Conservation (phyloP, 2,888 invertebrate genomes). For the Drosophila merina region DNA sequence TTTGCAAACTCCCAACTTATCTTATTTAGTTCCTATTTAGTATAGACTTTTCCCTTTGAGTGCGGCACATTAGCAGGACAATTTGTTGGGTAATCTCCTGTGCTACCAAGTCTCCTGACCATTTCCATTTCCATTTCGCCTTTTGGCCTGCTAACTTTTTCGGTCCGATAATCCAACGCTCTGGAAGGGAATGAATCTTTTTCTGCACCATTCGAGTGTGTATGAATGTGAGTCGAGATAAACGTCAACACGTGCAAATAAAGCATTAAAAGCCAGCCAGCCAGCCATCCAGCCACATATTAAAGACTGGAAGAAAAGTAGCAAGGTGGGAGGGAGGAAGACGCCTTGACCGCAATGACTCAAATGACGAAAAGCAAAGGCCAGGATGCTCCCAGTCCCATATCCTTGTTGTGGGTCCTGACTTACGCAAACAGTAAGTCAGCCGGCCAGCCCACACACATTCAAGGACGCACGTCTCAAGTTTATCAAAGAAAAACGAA, state of each 20-base stretch:
- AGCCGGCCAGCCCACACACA: constrained; percentile 37
- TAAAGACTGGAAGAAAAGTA: constrained; percentile 17
- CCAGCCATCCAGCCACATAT: constrained; percentile 20
- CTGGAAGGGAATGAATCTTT: constrained; percentile 17
- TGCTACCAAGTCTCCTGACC: constrained; percentile 21
- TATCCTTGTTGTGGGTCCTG: constrained; percentile 51
- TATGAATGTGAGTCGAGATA: constrained; percentile 35
- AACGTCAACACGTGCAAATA: constrained; percentile 77
- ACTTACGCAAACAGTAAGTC: constrained; percentile 65
- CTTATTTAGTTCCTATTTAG: not conserved
- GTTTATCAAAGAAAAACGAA: constrained; percentile 70
- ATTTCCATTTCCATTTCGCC: constrained; percentile 47
- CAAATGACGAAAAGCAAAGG: constrained; percentile 56
- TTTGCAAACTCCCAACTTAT: not conserved
- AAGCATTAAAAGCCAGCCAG: constrained; percentile 65
- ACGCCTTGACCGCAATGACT: constrained; percentile 76
- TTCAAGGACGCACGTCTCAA: constrained; percentile 70
- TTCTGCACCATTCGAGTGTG: constrained; percentile 22
- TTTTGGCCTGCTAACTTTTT: constrained; percentile 51
- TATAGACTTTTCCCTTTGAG: constrained; percentile 8
- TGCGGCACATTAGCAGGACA: constrained; percentile 65
- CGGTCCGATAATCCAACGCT: constrained; percentile 57
- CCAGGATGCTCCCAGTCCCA: constrained; percentile 35
- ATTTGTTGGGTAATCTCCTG: constrained; percentile 72
- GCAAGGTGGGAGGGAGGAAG: constrained; percentile 12